These are phyloP conservation scores for Caenorhabditis tropicalis DNA, from an alignment of 1,140 invertebrate species.

Conservation along the genomic window DNA sequence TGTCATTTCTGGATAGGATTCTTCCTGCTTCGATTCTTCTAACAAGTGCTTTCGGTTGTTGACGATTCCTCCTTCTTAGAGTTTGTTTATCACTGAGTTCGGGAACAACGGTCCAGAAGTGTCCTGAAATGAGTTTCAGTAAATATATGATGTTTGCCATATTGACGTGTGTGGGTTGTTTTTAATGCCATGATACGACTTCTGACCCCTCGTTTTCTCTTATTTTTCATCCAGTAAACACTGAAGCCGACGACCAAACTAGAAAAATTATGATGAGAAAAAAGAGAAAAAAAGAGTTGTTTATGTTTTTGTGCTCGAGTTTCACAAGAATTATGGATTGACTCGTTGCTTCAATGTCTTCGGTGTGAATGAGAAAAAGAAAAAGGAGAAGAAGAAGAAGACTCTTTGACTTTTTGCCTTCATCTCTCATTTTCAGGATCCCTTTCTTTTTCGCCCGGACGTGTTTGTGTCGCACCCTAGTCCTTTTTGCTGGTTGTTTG, in stretches of 20 bases:
- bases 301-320: constrained; percentile 32
- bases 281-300: constrained; percentile 1
- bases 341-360: neutral
- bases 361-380: neutral
- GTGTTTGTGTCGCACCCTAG: constrained; percentile 16
- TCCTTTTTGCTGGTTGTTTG: constrained; percentile 33
- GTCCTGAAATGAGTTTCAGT: constrained; percentile 57
- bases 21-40: neutral
- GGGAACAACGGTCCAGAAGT: constrained; percentile 69
- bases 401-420: neutral
- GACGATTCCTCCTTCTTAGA: constrained; percentile 62
- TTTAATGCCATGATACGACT: neutral
- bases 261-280: constrained; percentile 7
- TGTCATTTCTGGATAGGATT: constrained; percentile 33
- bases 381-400: neutral
- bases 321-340: constrained; percentile 29
- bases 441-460: neutral
- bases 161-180: neutral
- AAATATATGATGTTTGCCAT: neutral
- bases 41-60: neutral
- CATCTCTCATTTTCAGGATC: neutral
- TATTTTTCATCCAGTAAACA: constrained; percentile 9
- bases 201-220: constrained; percentile 1
- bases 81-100: constrained; percentile 67
- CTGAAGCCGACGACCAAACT: neutral